Conservation (phyloP, 2,888 invertebrate genomes). For the Agrotis exclamationis region DNA sequence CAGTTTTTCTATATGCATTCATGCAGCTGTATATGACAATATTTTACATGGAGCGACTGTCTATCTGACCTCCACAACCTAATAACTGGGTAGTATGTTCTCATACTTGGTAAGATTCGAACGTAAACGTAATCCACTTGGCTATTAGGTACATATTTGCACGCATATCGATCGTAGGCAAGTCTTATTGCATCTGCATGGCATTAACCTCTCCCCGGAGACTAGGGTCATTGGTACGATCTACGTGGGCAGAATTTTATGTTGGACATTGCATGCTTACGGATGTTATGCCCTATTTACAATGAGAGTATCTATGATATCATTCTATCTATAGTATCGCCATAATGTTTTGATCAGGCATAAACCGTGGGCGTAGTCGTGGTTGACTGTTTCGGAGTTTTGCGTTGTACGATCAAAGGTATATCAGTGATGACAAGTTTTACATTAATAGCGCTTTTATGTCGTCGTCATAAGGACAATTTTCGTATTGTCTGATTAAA, state of each 20-base stretch:
- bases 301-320: not conserved
- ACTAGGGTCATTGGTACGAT: constrained; percentile 35
- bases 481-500: not conserved
- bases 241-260: constrained; percentile 38
- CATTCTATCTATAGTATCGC: not conserved
- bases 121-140: not conserved
- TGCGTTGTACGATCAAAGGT: not conserved
- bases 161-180: constrained; percentile 16
- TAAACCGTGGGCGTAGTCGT: not conserved
- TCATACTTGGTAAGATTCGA: too few relatives aligned
- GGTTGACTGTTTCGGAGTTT: constrained; percentile 17
- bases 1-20: too few relatives aligned
- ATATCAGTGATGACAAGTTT: not conserved
- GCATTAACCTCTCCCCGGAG: constrained; percentile 17
- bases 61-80: too few relatives aligned
- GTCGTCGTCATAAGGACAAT: not conserved
- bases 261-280: constrained; percentile 19
- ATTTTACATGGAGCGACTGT: too few relatives aligned
- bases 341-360: not conserved
- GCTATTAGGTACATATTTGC: not conserved
- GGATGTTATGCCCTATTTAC: constrained; percentile 30
- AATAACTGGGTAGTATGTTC: too few relatives aligned
- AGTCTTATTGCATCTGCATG: constrained; percentile 14
- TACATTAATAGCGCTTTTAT: not conserved
- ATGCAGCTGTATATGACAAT: too few relatives aligned